Conservation (phyloP, 1,140 invertebrate genomes). For the Pseudobourletiella spinata region DNA sequence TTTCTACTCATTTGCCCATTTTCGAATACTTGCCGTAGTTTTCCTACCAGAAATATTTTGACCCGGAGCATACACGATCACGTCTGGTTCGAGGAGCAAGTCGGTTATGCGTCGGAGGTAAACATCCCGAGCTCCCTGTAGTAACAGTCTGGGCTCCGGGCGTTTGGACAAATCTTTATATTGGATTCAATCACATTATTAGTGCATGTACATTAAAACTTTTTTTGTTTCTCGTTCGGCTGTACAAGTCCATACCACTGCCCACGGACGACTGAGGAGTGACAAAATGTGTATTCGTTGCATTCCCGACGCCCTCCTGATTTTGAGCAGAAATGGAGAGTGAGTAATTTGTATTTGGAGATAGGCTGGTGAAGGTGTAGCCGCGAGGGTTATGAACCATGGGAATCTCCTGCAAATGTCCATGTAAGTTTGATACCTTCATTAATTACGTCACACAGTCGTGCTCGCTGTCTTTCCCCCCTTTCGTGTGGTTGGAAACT, state of each 20-base stretch:
- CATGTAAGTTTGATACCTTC: too few relatives aligned
- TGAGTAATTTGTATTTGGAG: slow-evolving; percentile 63
- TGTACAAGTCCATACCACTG: too few relatives aligned
- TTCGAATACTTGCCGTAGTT: background rate
- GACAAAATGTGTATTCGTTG: slow-evolving; percentile 50
- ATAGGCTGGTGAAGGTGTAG: slow-evolving; percentile 71
- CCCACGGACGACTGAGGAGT: slow-evolving; percentile 52
- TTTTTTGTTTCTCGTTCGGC: too few relatives aligned
- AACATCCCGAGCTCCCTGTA: slow-evolving; percentile 29
- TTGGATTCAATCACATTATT: background rate
- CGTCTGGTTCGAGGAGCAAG: slow-evolving; percentile 25
- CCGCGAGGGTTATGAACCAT: slow-evolving; percentile 50
- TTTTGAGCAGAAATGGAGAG: slow-evolving; percentile 71
- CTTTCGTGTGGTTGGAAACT: too few relatives aligned
- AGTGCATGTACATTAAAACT: background rate
- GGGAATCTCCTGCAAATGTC: slow-evolving; percentile 58
- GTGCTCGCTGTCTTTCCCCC: too few relatives aligned
- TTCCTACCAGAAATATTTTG: slow-evolving; percentile 26
- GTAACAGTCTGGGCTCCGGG: slow-evolving; percentile 21
- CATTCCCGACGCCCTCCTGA: slow-evolving; percentile 65
- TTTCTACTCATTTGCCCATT: too few relatives aligned
- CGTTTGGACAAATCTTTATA: slow-evolving; percentile 21
- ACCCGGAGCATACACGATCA: slow-evolving; percentile 17
- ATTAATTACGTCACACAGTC: too few relatives aligned
- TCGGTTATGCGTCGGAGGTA: slow-evolving; percentile 27